These are phyloP conservation scores for Apoderus coryli DNA, from an alignment of 2,888 invertebrate species.

Conservation along the genomic window DNA sequence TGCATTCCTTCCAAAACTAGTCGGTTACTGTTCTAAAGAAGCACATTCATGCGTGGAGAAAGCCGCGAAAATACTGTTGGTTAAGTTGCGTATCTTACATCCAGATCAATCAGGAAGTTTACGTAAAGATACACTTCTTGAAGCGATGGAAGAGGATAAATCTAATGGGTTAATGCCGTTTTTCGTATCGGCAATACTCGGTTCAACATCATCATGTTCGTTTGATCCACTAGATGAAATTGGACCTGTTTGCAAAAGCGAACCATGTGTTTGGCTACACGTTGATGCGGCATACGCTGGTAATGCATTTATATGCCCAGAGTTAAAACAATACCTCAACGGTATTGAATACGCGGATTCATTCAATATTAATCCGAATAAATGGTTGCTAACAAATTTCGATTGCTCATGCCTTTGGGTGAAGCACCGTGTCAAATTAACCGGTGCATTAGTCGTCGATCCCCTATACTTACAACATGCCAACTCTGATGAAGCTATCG, in stretches of 20 bases:
- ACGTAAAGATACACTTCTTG: conserved; percentile 44
- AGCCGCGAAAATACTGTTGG: conserved; percentile 62
- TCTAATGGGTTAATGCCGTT: conserved; percentile 65
- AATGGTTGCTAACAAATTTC: conserved; percentile 73
- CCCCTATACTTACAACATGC: conserved; percentile 75
- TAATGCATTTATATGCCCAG: conserved; percentile 72
- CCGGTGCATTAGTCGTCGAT: conserved; percentile 73
- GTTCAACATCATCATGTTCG: conserved; percentile 71
- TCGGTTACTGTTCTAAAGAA: conserved; percentile 60
- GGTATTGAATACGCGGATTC: conserved; percentile 67
- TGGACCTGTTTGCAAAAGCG: conserved; percentile 49
- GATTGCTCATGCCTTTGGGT: conserved; percentile 82
- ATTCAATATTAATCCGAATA: conserved; percentile 80
- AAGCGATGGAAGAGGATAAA: conserved; percentile 56
- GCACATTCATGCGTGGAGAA: conserved; percentile 68
- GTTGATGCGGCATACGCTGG: conserved; percentile 84
- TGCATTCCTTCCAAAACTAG: conserved; percentile 56
- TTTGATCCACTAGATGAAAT: conserved; percentile 72
- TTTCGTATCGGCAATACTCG: conserved; percentile 68
- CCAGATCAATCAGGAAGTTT: conserved; percentile 53
- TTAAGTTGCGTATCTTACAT: conserved; percentile 54
- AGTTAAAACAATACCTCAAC: conserved; percentile 49
- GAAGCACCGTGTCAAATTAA: conserved; percentile 57
- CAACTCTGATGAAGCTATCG: conserved; percentile 54
- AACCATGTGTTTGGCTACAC: conserved; percentile 65